Evolutionary conservation across 2,113 vertebrate species (phyloP).

Genomic region (Oncorhynchus keta): DNA sequence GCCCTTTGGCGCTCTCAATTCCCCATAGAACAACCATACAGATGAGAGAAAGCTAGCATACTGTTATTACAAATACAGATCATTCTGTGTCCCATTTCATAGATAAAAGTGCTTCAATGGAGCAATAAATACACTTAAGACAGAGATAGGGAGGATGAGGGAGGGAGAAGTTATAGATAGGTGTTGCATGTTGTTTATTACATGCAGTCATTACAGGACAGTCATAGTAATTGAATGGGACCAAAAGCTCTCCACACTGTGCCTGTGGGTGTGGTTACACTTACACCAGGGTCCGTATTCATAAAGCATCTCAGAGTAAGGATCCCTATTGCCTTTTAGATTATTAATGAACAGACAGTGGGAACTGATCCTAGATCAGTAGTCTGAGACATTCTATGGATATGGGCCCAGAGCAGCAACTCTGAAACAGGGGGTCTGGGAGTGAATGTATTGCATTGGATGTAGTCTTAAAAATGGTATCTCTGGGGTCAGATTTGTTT

Average conservation of each 20-base stretch:
- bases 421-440: too few relatives aligned
- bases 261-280: not conserved
- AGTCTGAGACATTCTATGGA: too few relatives aligned
- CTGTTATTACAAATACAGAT: constrained; percentile 42
- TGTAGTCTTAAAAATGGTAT: too few relatives aligned
- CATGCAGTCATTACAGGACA: not conserved
- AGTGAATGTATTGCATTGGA: too few relatives aligned
- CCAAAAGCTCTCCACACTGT: not conserved
- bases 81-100: constrained; percentile 8
- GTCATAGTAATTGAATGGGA: not conserved
- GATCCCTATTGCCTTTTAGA: too few relatives aligned
- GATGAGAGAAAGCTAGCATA: constrained; percentile 45
- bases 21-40: constrained; percentile 55
- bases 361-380: too few relatives aligned
- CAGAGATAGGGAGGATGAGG: too few relatives aligned
- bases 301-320: not conserved
- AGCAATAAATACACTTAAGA: not conserved
- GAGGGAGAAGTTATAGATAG: not conserved
- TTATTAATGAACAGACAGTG: too few relatives aligned
- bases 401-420: too few relatives aligned
- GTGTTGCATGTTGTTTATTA: not conserved
- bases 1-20: constrained; percentile 64
- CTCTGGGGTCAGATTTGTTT: too few relatives aligned
- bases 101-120: constrained; percentile 28
- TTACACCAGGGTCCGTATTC: not conserved